Base-by-base conservation (phyloP, 2,888 invertebrate species). In the Habrosyne pyritoides region DNA sequence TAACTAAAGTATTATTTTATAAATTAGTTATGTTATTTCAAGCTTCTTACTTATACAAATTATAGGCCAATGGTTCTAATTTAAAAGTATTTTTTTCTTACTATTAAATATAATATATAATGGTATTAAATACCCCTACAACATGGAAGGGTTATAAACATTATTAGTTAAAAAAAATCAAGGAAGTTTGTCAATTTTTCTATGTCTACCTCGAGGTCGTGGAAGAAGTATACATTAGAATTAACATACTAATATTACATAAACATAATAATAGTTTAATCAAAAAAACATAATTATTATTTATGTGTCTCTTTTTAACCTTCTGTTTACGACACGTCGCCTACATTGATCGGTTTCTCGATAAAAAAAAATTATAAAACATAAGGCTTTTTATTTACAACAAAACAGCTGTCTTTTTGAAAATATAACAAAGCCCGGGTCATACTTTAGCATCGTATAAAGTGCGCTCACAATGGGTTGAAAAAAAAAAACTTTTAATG, bases 401-500 rank as follows among this genome's bases (percentile, higher is more conserved):
- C 8, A 42, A 42, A 42, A 42, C 42, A 42, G 18, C 42, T 42
- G 42, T 42, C 18, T 42, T 18, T 42, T 42, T 14, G 14, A 42
- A 18, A 18, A 42, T 42, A 42, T 56, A 30, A 42, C 51, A 47
- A 7, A 51, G 24, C 53, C 53, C 53, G 54, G 56, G 54, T 57
- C 48, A 47, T 49, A 47, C 50, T 56, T 49, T 54, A 46, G 53
- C 50, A 49, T 53, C 54, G 47, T 53, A 52, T 42, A 42, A 18
- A 42, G 36, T 36, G 42, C 42, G 42, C 61, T 55, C 55, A 62
- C 61, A 59, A 64, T 50, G 42, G 42, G 42, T 18, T 42, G 36
- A 69, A 72, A 66, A 71, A 73, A 68, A n/a, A 63, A 68, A 64
- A 69, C 57, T 67, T 67, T 68, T 78, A 75, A 78, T 73, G 59